Evolutionary conservation across 2,113 vertebrate species (phyloP).

Genomic region (Salvelinus namaycush): DNA sequence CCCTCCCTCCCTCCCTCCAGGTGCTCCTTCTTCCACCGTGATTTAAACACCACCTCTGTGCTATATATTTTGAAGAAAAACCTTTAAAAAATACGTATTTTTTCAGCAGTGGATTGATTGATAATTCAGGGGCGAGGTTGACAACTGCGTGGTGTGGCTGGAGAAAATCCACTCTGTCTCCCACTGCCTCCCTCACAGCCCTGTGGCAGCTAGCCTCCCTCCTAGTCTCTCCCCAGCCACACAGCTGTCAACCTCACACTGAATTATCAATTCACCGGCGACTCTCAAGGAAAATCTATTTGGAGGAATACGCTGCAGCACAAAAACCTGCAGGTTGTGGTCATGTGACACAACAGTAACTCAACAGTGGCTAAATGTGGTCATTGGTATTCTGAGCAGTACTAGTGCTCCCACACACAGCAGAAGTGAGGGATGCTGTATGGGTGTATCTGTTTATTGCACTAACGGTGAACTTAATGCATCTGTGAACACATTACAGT

Average conservation of each 20-base stretch:
- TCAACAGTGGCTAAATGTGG: slow-evolving; percentile 1
- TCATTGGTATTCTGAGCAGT: slow-evolving; percentile 35
- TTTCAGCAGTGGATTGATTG: slow-evolving; percentile 52
- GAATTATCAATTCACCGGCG: slow-evolving; percentile 31
- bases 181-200: background rate
- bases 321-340: slow-evolving; percentile 3
- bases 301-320: slow-evolving; percentile 25
- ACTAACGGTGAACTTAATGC: slow-evolving; percentile 6
- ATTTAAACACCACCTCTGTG: slow-evolving; percentile 45
- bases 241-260: slow-evolving; percentile 39
- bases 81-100: slow-evolving; percentile 52
- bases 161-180: background rate
- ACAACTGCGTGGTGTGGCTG: slow-evolving; percentile 42
- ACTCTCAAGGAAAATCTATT: slow-evolving; percentile 41
- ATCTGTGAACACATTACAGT: background rate
- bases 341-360: slow-evolving; percentile 27
- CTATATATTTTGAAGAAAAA: slow-evolving; percentile 8
- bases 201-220: background rate
- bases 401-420: slow-evolving; percentile 11
- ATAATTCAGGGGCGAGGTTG: slow-evolving; percentile 40
- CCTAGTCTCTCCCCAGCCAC: slow-evolving; percentile 31
- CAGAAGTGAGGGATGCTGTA: slow-evolving; percentile 4
- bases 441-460: slow-evolving; percentile 4
- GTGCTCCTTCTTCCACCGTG: slow-evolving; percentile 23
- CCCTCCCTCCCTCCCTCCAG: background rate